phyloP scores from a whole-genome alignment of 2,113 vertebrate genomes.

The Lepus americanus region DNA sequence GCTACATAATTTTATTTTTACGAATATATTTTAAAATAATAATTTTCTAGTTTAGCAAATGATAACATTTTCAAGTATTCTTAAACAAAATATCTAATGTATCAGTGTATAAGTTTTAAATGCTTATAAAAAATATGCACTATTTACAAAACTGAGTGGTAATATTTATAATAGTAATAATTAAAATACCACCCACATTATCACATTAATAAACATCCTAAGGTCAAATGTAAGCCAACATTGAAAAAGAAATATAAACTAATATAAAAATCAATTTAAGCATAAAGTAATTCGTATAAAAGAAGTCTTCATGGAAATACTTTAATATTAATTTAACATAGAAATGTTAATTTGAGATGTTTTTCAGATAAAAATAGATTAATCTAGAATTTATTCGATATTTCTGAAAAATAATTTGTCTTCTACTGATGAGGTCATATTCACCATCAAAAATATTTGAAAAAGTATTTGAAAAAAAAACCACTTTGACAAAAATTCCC shows the following conservation, averaged over 20 bases:
- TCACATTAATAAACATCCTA: slow-evolving; percentile 75
- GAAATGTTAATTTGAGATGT: not conserved
- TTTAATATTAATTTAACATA: not conserved
- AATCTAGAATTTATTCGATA: not conserved
- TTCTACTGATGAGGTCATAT: not conserved
- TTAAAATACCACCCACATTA: slow-evolving; percentile 83
- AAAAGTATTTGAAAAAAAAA: not conserved
- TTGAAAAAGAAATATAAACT: slow-evolving; percentile 68
- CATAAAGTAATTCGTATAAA: not conserved
- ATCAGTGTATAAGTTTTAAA: slow-evolving; percentile 71
- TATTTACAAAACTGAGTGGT: slow-evolving; percentile 81
- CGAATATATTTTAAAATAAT: slow-evolving; percentile 79
- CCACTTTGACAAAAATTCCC: not conserved
- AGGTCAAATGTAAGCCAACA: slow-evolving; percentile 72
- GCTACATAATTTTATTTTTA: slow-evolving; percentile 68
- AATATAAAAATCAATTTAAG: slow-evolving; percentile 4
- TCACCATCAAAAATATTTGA: not conserved
- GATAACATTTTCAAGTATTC: slow-evolving; percentile 74
- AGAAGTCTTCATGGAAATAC: not conserved
- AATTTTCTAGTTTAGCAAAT: slow-evolving; percentile 68
- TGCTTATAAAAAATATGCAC: slow-evolving; percentile 79
- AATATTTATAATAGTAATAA: slow-evolving; percentile 72
- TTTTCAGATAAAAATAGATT: slow-evolving; percentile 6
- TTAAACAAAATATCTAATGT: slow-evolving; percentile 81
- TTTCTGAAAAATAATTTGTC: not conserved